Conservation (phyloP, 2,113 vertebrate genomes). For the Osmerus mordax region DNA sequence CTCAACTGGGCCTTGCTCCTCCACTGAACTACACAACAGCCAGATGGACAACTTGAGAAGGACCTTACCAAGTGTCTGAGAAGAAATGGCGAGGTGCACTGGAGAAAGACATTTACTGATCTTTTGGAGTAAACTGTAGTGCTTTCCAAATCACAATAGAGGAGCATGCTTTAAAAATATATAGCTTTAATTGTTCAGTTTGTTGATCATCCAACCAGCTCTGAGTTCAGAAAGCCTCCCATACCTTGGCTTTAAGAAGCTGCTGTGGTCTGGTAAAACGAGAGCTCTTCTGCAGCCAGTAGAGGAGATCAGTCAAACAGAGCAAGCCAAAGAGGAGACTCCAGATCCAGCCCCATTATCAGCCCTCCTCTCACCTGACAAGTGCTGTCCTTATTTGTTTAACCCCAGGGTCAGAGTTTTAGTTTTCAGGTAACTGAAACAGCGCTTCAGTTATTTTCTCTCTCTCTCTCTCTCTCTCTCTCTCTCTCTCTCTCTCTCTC, state of each 20-base stretch:
- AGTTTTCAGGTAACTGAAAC: conserved; percentile 25
- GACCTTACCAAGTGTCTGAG: too few species aligned
- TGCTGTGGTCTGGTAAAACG: neutral
- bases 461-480: neutral
- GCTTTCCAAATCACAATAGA: too few species aligned
- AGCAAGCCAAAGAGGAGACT: neutral
- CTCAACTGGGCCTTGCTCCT: neutral
- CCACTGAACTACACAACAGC: too few species aligned
- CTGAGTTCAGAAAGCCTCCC: too few species aligned
- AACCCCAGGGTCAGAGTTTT: conserved; percentile 30
- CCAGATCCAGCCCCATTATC: conserved; percentile 21
- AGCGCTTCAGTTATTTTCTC: conserved; percentile 9
- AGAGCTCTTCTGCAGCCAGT: conserved; percentile 1
- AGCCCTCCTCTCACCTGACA: conserved; percentile 20
- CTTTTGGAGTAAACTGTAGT: too few species aligned
- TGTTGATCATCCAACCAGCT: too few species aligned
- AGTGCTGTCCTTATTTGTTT: conserved; percentile 38
- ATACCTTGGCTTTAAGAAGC: too few species aligned
- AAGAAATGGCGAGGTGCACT: too few species aligned
- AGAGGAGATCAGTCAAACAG: neutral
- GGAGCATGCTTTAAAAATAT: too few species aligned
- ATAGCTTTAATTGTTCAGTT: too few species aligned
- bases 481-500: neutral
- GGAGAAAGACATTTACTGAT: too few species aligned
- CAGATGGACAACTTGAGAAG: too few species aligned